Percentiles rank a stretch among this genome's conserved stretches.
Conservation (phyloP, 1,140 invertebrate species). For the Neodiprion pinetum region DNA sequence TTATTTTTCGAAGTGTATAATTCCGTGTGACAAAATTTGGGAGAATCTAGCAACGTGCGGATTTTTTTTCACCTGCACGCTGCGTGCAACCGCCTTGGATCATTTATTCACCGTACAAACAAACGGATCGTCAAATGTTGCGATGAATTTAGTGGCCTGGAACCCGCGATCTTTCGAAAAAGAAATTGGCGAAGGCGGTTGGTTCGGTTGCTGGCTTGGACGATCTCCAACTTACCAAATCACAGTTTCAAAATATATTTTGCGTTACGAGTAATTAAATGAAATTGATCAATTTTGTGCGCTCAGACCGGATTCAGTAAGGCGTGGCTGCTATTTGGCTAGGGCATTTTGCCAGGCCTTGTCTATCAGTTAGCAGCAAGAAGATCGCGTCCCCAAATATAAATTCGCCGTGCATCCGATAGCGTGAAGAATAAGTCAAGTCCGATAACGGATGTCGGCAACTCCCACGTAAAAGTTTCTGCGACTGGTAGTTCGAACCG, state of each 20-base stretch:
- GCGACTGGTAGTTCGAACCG: too few relatives aligned
- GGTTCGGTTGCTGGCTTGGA: neutral
- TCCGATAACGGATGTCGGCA: neutral
- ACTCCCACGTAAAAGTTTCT: too few relatives aligned
- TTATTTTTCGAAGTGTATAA: too few relatives aligned
- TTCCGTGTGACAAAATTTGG: too few relatives aligned
- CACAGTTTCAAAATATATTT: conserved; percentile 13
- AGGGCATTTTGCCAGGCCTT: conserved; percentile 4
- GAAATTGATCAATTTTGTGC: conserved; percentile 7
- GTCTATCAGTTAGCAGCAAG: neutral
- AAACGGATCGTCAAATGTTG: too few relatives aligned
- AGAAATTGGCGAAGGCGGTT: neutral
- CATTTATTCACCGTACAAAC: too few relatives aligned
- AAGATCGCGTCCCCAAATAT: neutral
- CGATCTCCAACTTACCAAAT: conserved; percentile 8
- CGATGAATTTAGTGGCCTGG: too few relatives aligned
- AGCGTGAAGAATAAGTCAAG: neutral
- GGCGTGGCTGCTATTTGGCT: neutral
- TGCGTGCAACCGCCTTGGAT: too few relatives aligned
- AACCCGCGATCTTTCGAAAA: neutral
- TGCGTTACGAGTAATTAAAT: conserved; percentile 14
- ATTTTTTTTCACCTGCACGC: too few relatives aligned
- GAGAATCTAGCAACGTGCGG: too few relatives aligned
- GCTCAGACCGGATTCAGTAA: neutral
- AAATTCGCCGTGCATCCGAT: neutral